Evolutionary conservation across 2,888 invertebrate genomes (phyloP).

Genomic region (Heliconius hortense): DNA sequence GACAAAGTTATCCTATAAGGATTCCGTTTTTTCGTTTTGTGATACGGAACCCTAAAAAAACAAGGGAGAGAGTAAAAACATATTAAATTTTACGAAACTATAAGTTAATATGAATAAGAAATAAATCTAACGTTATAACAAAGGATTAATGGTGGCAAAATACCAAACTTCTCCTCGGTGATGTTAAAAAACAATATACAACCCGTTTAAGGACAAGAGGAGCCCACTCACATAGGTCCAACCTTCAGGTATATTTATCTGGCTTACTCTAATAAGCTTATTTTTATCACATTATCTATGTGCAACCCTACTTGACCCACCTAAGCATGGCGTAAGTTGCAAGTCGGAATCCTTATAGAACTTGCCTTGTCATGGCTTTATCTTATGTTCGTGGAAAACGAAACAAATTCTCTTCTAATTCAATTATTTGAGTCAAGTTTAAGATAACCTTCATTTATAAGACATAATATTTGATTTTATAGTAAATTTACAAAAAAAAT

Average conservation of each 20-base stretch:
- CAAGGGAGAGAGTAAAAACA: too few relatives aligned
- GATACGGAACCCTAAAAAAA: too few relatives aligned
- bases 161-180: conserved; percentile 1
- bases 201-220: conserved; percentile 30
- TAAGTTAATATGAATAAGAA: neutral
- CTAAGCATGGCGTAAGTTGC: conserved; percentile 28
- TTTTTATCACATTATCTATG: conserved; percentile 44
- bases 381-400: conserved; percentile 31
- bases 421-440: conserved; percentile 10
- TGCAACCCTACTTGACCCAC: conserved; percentile 40
- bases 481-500: neutral
- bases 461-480: neutral
- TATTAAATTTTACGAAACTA: too few relatives aligned
- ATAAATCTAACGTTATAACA: neutral
- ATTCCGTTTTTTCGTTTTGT: too few relatives aligned
- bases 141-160: neutral
- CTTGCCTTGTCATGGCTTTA: conserved; percentile 28
- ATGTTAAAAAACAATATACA: conserved; percentile 32
- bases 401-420: conserved; percentile 12
- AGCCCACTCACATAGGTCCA: conserved; percentile 28
- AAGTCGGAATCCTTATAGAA: conserved; percentile 40
- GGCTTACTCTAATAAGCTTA: conserved; percentile 45
- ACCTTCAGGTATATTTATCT: conserved; percentile 44
- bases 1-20: too few relatives aligned
- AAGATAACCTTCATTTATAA: neutral